These are phyloP conservation scores for Morone saxatilis DNA, from an alignment of 2,113 vertebrate species.

Conservation along the genomic window DNA sequence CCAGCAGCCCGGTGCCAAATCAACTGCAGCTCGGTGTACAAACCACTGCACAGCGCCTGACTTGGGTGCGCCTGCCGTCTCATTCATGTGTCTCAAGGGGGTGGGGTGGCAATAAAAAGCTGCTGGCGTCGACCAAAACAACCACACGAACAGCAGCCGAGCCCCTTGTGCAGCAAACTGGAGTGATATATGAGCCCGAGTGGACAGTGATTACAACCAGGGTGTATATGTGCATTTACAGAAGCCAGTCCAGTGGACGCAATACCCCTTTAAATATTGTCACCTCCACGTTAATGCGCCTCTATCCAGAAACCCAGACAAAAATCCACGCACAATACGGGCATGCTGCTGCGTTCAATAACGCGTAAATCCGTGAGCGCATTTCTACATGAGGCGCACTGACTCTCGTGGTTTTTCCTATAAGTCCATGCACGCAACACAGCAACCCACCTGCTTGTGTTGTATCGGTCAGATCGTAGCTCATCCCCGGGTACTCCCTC, in stretches of 20 bases:
- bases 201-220: conserved; percentile 2
- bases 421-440: neutral
- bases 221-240: conserved; percentile 17
- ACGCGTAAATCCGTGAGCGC: neutral
- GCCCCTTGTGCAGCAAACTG: conserved; percentile 10
- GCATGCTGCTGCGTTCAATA: conserved; percentile 29
- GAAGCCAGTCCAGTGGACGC: neutral
- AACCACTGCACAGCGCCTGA: conserved; percentile 62
- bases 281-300: conserved; percentile 41
- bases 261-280: conserved; percentile 45
- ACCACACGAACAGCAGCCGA: conserved; percentile 35
- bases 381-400: neutral
- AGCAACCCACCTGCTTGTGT: conserved; percentile 92
- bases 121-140: conserved; percentile 58
- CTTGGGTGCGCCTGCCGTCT: conserved; percentile 76
- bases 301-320: conserved; percentile 3
- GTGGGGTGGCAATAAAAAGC: conserved; percentile 9
- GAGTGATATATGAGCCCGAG: conserved; percentile 3
- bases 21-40: conserved; percentile 51
- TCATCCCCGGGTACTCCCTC: conserved; percentile 92
- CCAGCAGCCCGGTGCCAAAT: conserved; percentile 38
- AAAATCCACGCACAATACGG: conserved; percentile 45
- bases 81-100: conserved; percentile 68
- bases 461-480: conserved; percentile 95
- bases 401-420: neutral